phyloP scores from a whole-genome alignment of 2,797 vertebrate species.

The Enteromius paludinosus region DNA sequence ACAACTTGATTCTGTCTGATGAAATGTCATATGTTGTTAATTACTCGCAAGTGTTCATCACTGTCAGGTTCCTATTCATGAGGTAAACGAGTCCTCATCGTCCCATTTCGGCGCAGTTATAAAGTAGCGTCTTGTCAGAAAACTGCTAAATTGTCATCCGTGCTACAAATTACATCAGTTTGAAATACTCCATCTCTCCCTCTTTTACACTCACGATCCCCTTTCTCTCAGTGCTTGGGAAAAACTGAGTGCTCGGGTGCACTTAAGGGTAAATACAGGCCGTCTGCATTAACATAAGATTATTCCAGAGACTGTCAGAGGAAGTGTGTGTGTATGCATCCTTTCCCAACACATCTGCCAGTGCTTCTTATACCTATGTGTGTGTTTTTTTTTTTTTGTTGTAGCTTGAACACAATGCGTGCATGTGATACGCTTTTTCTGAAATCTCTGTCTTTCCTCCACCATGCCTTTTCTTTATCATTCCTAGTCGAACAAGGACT shows the following conservation, averaged over 20 bases:
- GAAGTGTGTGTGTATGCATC: constrained; percentile 13
- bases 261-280: constrained; percentile 83
- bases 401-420: background rate
- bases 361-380: constrained; percentile 8
- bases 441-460: constrained; percentile 31
- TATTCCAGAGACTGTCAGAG: constrained; percentile 80
- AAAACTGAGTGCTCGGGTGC: constrained; percentile 73
- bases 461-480: constrained; percentile 13
- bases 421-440: constrained; percentile 1
- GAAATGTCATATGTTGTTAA: background rate
- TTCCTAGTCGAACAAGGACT: constrained; percentile 31
- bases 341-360: constrained; percentile 40
- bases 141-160: constrained; percentile 75
- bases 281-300: constrained; percentile 80
- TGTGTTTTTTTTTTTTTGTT: constrained; percentile 10
- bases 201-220: constrained; percentile 49
- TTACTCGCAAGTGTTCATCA: background rate
- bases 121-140: constrained; percentile 73
- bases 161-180: constrained; percentile 76
- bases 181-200: constrained; percentile 75
- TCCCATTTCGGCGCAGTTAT: constrained; percentile 71
- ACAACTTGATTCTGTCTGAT: background rate
- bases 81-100: constrained; percentile 44
- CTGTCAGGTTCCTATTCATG: constrained; percentile 17
- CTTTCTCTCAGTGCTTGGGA: constrained; percentile 65